Conservation (phyloP, 2,888 invertebrate genomes). For the Drosophila subquinaria region DNA sequence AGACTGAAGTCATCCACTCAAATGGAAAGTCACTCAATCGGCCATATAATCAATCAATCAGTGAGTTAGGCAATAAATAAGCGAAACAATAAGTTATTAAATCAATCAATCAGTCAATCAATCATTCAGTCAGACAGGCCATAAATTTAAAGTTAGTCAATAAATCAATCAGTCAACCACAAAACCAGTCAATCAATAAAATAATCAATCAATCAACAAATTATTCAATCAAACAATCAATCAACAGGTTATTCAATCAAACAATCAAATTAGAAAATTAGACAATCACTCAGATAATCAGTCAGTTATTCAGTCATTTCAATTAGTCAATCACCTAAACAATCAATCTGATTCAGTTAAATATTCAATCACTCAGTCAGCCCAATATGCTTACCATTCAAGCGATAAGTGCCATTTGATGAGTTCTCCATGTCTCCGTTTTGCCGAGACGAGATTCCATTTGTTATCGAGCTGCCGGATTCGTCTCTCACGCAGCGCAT, state of each 20-base stretch:
- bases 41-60: background rate
- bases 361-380: background rate
- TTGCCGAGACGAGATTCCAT: conserved; percentile 25
- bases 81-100: too few species aligned
- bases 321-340: too few species aligned
- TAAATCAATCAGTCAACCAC: background rate
- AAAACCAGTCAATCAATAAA: background rate
- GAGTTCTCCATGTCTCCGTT: conserved; percentile 59
- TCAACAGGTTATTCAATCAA: background rate
- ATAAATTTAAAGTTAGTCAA: background rate
- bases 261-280: background rate
- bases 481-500: conserved; percentile 87
- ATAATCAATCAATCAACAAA: background rate
- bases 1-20: too few species aligned
- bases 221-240: background rate
- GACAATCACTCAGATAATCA: background rate
- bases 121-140: background rate
- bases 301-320: too few species aligned
- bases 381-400: conserved; percentile 17
- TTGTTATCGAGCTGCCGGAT: conserved; percentile 35
- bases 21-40: background rate
- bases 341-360: background rate
- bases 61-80: background rate
- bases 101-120: background rate
- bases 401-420: conserved; percentile 51